phyloP scores from a whole-genome alignment of 2,888 invertebrate species.

The Sympetrum striolatum region DNA sequence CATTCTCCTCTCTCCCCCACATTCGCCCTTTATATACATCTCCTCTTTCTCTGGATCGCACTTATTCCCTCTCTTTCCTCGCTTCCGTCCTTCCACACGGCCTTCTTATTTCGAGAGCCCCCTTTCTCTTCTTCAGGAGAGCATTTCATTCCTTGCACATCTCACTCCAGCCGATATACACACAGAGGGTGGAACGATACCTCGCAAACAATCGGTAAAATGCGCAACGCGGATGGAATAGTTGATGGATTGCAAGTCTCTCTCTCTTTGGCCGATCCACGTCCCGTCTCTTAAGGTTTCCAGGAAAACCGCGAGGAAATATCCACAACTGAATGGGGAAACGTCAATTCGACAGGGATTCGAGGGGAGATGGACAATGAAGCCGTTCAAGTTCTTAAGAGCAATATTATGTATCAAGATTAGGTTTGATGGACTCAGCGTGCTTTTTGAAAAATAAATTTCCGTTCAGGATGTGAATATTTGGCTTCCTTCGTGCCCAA shows the following conservation, averaged over 20 bases:
- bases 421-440: background rate
- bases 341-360: background rate
- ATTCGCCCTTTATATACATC: background rate
- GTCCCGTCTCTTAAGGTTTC: background rate
- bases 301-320: background rate
- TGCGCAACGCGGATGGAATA: conserved; percentile 26
- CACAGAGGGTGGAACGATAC: conserved; percentile 15
- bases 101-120: background rate
- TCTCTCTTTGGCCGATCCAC: background rate
- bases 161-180: conserved; percentile 3
- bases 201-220: conserved; percentile 43
- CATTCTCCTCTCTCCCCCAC: no score
- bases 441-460: no score
- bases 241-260: conserved; percentile 20
- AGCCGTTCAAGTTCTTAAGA: background rate
- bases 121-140: background rate
- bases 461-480: no score
- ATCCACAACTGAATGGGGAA: background rate
- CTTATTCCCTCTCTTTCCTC: background rate
- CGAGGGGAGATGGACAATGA: background rate
- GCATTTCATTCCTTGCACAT: conserved; percentile 28
- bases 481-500: no score
- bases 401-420: background rate
- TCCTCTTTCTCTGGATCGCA: background rate
- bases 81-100: background rate